Conservation (phyloP, 2,113 vertebrate genomes). For the Carollia perspicillata region DNA sequence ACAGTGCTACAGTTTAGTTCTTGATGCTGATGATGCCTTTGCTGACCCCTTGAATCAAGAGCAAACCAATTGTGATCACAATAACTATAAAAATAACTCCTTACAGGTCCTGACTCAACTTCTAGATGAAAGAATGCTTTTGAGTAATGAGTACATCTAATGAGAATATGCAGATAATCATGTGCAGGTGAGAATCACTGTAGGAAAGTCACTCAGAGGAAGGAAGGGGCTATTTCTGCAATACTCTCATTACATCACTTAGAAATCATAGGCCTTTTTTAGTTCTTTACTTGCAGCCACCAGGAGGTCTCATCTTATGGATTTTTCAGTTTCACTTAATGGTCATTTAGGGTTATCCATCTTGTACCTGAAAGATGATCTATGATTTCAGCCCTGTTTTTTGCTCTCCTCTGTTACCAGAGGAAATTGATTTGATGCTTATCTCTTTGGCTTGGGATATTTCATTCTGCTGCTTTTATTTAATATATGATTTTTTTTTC, state of each 20-base stretch:
- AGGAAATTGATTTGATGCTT: neutral
- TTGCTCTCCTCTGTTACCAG: neutral
- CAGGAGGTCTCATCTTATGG: neutral
- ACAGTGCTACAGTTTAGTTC: neutral
- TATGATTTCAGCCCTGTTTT: neutral
- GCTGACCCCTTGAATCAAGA: neutral
- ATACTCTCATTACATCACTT: neutral
- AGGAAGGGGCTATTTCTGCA: neutral
- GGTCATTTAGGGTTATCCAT: neutral
- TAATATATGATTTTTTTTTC: neutral
- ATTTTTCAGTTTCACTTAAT: conserved; percentile 2
- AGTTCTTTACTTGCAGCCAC: neutral
- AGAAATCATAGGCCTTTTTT: neutral
- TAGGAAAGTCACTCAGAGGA: neutral
- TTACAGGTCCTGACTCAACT: neutral
- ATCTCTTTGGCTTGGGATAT: neutral
- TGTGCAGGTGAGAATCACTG: neutral
- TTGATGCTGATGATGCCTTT: neutral
- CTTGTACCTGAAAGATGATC: neutral
- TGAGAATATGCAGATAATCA: neutral
- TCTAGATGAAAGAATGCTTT: neutral
- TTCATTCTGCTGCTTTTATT: conserved; percentile 20
- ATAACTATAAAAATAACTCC: neutral
- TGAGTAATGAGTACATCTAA: neutral
- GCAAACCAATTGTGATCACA: neutral